Base-by-base conservation (phyloP, 92 coral and sea anemone genomes). In the Phenganax subtilis region DNA sequence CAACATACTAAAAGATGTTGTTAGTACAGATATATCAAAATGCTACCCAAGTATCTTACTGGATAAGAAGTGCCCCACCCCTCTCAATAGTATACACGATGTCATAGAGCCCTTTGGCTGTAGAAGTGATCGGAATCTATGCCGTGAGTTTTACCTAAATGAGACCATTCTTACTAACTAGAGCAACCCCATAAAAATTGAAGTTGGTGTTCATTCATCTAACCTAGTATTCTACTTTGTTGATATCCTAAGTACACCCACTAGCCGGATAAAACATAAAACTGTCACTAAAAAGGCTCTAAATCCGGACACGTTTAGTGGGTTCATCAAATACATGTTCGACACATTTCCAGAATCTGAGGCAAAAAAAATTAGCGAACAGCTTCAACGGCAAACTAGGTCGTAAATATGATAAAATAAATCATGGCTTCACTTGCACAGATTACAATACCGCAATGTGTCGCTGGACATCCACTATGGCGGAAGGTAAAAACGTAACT, bases 351-450 rank as follows among this genome's bases (percentile, higher is more conserved):
- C 70, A 10, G 85, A 87, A 37, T 12, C 56, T 12, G 73, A 75
- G 11, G 87, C 87, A 0, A 87, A 87, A 28, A 82, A 30, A n/a
- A n/a, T 15, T 87, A 6, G 87, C 89, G 0, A 87, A 87, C 52
- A 67, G 73, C 11, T 87, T 77, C 51, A 83, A 83, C 28, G 89
- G 84, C 0, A 63, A 69, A 3, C 59, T 87, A 2, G 89, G 83
- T 3, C 37, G 76, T 20, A 82, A 60, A 68, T 86, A 86, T 12
- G 57, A 82, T 20, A 55, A 69, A 4, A 65, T 52, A 9, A 76
- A 63, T 20, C 78, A 66, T 0, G 83, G 89, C 0, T 82, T 86
- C 57, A 86, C 89, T 0, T 80, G 66, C 10, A 59, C 81, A 0
- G 74, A 71, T 6, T 85, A 80, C 57, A 80, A 82, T 1, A 81